Evolutionary conservation across 2,113 vertebrate species (phyloP).

Genomic region (Pelvicachromis taeniatus): DNA sequence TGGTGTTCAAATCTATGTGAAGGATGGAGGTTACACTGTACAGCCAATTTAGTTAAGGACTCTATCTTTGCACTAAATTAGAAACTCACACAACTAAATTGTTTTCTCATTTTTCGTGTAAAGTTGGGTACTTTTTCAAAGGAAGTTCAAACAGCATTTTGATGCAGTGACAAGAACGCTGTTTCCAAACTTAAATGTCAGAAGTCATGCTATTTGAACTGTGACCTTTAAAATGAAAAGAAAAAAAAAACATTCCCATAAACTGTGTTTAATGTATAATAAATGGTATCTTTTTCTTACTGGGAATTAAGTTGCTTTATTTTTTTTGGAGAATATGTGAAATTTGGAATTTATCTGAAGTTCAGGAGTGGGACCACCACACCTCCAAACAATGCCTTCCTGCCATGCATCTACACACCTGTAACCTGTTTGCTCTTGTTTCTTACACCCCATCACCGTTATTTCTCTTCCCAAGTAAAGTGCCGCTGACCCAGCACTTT

Average conservation of each 20-base stretch:
- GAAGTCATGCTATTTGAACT: background rate
- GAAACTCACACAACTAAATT: background rate
- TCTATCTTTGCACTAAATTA: background rate
- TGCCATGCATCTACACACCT: background rate
- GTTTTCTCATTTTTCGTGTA: background rate
- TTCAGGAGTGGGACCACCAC: background rate
- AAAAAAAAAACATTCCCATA: fast-evolving
- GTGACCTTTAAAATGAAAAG: background rate
- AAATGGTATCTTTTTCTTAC: background rate
- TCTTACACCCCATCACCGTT: background rate
- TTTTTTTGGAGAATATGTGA: background rate
- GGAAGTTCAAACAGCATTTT: background rate
- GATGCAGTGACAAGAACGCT: background rate
- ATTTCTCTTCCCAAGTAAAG: background rate
- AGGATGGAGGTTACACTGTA: background rate
- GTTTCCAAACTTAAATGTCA: background rate
- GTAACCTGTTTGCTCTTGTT: background rate
- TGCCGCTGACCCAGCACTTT: background rate
- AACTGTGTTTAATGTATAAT: background rate
- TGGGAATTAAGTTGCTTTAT: background rate
- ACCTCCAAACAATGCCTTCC: background rate
- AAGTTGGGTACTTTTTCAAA: background rate
- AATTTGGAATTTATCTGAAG: background rate
- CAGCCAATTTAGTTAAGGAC: background rate
- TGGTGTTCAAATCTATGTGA: background rate